A percentile compares a stretch with the other conserved stretches of the same genome.
These are phyloP conservation scores for Lamproptera curius DNA, from an alignment of 2,888 invertebrate genomes.

Conservation along the genomic window DNA sequence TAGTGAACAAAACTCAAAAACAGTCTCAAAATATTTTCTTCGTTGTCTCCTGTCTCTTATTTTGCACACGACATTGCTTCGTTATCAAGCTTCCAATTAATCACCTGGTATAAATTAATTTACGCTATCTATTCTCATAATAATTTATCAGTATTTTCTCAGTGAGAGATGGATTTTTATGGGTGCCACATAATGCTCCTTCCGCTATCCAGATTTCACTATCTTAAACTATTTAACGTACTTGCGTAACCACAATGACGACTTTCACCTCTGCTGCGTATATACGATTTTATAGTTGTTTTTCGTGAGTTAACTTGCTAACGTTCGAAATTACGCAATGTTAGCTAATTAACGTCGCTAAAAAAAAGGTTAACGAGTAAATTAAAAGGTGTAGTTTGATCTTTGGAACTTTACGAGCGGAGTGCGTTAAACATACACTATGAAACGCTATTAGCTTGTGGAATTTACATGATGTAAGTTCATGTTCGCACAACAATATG, in stretches of 20 bases:
- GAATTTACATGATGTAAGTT: too few relatives aligned
- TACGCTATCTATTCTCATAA: too few relatives aligned
- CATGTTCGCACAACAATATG: too few relatives aligned
- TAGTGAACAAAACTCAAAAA: too few relatives aligned
- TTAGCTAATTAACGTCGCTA: conserved; percentile 9
- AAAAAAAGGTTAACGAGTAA: conserved; percentile 9
- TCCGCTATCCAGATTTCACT: conserved; percentile 4
- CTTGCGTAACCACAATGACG: conserved; percentile 26
- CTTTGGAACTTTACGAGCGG: too few relatives aligned
- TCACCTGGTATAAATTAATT: too few relatives aligned
- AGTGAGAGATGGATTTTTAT: neutral
- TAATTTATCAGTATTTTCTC: too few relatives aligned
- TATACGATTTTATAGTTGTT: conserved; percentile 20
- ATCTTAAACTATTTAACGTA: conserved; percentile 12
- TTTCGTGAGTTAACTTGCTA: conserved; percentile 24
- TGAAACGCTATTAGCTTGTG: too few relatives aligned
- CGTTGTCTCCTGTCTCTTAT: too few relatives aligned
- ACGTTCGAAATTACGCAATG: conserved; percentile 18
- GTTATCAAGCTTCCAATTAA: neutral
- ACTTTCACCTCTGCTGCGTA: conserved; percentile 28
- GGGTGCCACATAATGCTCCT: conserved; percentile 3
- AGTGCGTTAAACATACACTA: too few relatives aligned
- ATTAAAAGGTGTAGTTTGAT: conserved; percentile 1
- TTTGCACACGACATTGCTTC: neutral
- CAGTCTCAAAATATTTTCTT: too few relatives aligned